Percentiles rank a stretch among this genome's conserved stretches.
phyloP scores from a whole-genome alignment of 2,113 vertebrate species.

The Engystomops pustulosus region DNA sequence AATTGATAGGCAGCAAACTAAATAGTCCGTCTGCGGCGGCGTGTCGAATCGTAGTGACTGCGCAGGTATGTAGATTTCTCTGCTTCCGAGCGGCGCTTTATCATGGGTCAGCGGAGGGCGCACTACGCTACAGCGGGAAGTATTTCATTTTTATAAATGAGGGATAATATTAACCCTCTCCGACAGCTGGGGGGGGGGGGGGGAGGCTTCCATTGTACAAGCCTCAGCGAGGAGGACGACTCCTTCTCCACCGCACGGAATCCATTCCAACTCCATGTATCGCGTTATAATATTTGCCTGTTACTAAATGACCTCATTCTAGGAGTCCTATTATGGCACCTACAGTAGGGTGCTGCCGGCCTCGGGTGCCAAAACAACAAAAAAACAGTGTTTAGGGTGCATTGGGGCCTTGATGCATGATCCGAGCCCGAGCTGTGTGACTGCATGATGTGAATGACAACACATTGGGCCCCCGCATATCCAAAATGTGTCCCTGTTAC shows the following conservation, averaged over 20 bases:
- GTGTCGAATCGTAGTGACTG: conserved; percentile 60
- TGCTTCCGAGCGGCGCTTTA: conserved; percentile 51
- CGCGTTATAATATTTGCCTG: not conserved
- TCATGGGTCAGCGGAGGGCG: conserved; percentile 57
- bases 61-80: conserved; percentile 59
- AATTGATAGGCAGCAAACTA: conserved; percentile 57
- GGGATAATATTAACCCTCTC: conserved; percentile 45
- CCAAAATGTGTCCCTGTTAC: too few species aligned
- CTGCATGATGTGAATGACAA: conserved; percentile 22
- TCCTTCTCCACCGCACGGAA: not conserved
- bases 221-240: not conserved
- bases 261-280: not conserved
- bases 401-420: not conserved
- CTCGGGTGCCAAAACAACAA: not conserved
- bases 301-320: not conserved
- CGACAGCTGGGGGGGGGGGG: not conserved
- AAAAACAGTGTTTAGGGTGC: too few species aligned
- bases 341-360: not conserved
- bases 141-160: conserved; percentile 53
- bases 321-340: not conserved
- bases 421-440: not conserved
- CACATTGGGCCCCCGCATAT: not conserved
- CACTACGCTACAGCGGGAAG: conserved; percentile 39
- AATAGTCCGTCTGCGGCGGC: conserved; percentile 47
- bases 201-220: conserved; percentile 1